These are phyloP conservation scores for Cheirogaleus medius DNA, from an alignment of 2,113 vertebrate species.

Conservation along the genomic window DNA sequence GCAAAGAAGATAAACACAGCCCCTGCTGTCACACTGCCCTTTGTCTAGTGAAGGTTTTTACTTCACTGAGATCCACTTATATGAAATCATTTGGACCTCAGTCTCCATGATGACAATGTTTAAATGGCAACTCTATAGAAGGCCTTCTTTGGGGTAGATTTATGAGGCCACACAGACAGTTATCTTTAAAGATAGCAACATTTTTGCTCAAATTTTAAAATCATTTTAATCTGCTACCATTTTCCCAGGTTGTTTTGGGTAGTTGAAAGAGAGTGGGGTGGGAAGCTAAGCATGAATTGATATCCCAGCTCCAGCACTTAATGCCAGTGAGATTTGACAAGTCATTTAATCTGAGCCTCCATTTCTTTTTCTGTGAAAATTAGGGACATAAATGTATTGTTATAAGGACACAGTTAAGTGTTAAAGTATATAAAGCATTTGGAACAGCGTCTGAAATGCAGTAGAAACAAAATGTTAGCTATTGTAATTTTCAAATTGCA, in stretches of 20 bases:
- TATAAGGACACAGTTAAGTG: slow-evolving; percentile 7
- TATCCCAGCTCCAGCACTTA: background rate
- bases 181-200: background rate
- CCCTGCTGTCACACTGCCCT: background rate
- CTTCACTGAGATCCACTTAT: background rate
- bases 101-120: background rate
- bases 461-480: slow-evolving; percentile 41
- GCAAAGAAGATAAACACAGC: background rate
- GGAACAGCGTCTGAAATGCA: slow-evolving; percentile 4
- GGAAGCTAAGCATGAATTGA: slow-evolving; percentile 21
- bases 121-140: slow-evolving; percentile 17
- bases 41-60: background rate
- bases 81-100: background rate
- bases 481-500: slow-evolving; percentile 31
- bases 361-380: slow-evolving; percentile 50
- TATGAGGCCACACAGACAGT: background rate
- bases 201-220: background rate
- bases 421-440: slow-evolving; percentile 23
- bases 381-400: slow-evolving; percentile 5
- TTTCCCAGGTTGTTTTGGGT: background rate
- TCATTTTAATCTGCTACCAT: slow-evolving; percentile 24
- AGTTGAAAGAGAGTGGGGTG: background rate
- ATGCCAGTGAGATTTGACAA: background rate
- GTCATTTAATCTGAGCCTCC: slow-evolving; percentile 25
- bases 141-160: background rate